A percentile compares a stretch with the other conserved stretches of the same genome.
Evolutionary conservation across 2,113 vertebrate genomes (phyloP).

Genomic region (Abramis brama): DNA sequence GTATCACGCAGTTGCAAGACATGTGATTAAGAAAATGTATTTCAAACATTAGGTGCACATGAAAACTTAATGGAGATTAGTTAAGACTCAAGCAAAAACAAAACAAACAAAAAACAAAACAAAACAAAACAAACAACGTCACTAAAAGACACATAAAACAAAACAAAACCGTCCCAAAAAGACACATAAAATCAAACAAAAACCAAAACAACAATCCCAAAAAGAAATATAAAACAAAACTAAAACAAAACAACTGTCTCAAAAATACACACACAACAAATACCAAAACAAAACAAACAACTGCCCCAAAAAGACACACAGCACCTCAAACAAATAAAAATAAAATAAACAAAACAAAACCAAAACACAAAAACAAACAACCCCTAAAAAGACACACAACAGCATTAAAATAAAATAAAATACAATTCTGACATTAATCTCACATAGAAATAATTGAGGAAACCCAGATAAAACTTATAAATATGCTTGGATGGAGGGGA

Average conservation of each 20-base stretch:
- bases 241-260: background rate
- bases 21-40: background rate
- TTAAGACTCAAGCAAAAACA: background rate
- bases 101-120: background rate
- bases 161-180: background rate
- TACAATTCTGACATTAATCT: background rate
- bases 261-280: background rate
- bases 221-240: background rate
- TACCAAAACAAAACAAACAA: background rate
- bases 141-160: background rate
- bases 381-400: background rate
- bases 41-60: background rate
- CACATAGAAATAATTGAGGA: background rate
- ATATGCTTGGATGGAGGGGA: background rate
- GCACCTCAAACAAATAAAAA: background rate
- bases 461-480: background rate
- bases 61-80: background rate
- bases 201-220: background rate
- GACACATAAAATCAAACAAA: background rate
- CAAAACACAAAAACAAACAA: no score
- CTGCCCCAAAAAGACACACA: background rate
- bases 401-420: background rate
- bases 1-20: background rate
- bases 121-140: background rate
- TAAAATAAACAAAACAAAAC: no score